Evolutionary conservation across 2,888 invertebrate genomes (phyloP).

Genomic region (Coremacera marginata): DNA sequence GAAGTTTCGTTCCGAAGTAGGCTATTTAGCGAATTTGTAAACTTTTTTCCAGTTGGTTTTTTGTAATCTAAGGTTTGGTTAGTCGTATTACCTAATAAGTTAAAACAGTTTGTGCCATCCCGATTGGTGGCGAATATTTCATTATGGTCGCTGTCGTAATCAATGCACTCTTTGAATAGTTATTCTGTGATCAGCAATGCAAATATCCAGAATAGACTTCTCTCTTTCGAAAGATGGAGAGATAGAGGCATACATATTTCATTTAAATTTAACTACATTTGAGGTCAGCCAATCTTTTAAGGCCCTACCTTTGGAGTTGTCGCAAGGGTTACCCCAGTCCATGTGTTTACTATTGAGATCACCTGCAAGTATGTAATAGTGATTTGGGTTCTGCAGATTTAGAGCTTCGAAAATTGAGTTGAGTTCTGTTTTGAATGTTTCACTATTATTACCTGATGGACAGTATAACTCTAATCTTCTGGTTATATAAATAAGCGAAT

Average conservation of each 20-base stretch:
- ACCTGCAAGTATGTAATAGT: no score
- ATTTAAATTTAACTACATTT: background rate
- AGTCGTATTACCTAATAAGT: background rate
- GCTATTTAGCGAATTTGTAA: background rate
- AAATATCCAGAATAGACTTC: background rate
- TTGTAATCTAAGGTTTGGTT: background rate
- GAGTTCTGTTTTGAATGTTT: background rate
- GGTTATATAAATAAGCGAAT: slow-evolving; percentile 1
- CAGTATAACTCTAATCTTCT: slow-evolving; percentile 25
- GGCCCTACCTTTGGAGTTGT: background rate
- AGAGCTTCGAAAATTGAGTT: background rate
- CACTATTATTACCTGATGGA: slow-evolving; percentile 21
- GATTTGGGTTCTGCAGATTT: no score
- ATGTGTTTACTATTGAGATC: no score
- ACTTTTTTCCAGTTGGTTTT: background rate
- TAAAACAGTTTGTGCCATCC: background rate
- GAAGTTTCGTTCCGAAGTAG: background rate
- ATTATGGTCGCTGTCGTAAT: background rate
- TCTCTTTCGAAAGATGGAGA: background rate
- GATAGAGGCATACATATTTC: background rate
- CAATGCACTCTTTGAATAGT: background rate
- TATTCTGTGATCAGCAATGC: background rate
- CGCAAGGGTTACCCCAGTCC: no score
- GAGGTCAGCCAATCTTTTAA: background rate
- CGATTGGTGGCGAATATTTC: background rate